Evolutionary conservation across 2,113 vertebrate species (phyloP).

Genomic region (Engraulis encrasicolus): DNA sequence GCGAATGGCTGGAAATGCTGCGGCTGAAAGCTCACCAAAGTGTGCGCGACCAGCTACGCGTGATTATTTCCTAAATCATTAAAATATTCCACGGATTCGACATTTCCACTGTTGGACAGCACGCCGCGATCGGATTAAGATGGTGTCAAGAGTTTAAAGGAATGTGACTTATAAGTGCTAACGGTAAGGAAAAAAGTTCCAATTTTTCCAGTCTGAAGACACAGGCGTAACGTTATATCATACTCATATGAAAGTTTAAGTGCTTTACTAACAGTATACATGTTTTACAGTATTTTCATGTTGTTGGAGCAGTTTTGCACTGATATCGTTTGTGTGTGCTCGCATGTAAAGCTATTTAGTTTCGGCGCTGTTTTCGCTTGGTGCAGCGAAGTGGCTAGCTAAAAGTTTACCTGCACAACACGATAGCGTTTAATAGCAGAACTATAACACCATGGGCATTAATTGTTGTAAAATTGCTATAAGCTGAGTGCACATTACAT

Average conservation of each 20-base stretch:
- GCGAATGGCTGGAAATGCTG: conserved; percentile 54
- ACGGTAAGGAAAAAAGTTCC: conserved; percentile 70
- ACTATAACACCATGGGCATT: neutral
- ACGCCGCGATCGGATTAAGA: conserved; percentile 45
- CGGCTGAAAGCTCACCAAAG: conserved; percentile 67
- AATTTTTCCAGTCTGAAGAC: conserved; percentile 44
- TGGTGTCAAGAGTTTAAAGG: conserved; percentile 25
- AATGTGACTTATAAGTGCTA: conserved; percentile 24
- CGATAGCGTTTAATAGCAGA: conserved; percentile 7
- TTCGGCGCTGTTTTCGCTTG: neutral
- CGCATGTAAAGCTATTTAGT: neutral
- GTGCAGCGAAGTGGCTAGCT: conserved; percentile 5
- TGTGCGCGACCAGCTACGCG: conserved; percentile 33
- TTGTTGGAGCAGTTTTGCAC: neutral
- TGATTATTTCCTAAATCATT: conserved; percentile 36
- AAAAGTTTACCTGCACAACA: conserved; percentile 19
- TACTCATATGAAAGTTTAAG: conserved; percentile 37
- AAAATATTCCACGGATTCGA: conserved; percentile 48
- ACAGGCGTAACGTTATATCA: conserved; percentile 57
- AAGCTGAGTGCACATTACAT: neutral
- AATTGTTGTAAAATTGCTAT: neutral
- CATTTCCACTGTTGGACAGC: conserved; percentile 40
- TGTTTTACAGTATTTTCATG: neutral
- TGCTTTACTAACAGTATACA: neutral
- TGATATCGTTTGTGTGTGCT: neutral